Evolutionary conservation across 2,113 vertebrate genomes (phyloP).

Genomic region (Channa argus): DNA sequence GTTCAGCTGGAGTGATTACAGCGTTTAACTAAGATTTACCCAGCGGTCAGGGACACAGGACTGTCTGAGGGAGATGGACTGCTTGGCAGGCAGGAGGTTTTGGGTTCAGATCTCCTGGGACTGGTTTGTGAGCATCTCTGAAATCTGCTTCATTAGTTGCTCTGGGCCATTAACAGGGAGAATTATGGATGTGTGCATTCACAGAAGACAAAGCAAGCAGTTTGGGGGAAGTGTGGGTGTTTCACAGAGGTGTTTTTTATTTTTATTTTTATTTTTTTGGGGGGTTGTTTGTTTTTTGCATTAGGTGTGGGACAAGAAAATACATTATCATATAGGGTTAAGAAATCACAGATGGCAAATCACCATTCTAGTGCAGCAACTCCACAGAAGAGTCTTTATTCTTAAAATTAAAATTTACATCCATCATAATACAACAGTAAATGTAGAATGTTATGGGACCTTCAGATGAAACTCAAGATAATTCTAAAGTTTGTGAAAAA

Average conservation of each 20-base stretch:
- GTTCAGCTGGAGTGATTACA: slow-evolving; percentile 70
- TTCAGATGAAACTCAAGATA: too few species aligned
- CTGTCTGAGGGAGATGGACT: slow-evolving; percentile 48
- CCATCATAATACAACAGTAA: background rate
- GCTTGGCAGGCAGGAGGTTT: slow-evolving; percentile 28
- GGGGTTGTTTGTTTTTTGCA: background rate
- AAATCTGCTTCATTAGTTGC: slow-evolving; percentile 50
- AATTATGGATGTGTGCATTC: slow-evolving; percentile 36
- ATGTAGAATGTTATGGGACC: too few species aligned
- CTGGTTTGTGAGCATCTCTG: background rate
- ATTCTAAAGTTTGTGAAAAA: too few species aligned
- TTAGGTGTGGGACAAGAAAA: slow-evolving; percentile 29
- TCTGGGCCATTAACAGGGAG: slow-evolving; percentile 36
- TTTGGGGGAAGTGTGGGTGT: background rate
- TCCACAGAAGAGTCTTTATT: background rate
- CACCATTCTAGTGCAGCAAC: slow-evolving; percentile 7
- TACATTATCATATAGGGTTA: slow-evolving; percentile 49
- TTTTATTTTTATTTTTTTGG: too few species aligned
- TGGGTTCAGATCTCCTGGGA: slow-evolving; percentile 52
- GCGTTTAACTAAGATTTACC: slow-evolving; percentile 66
- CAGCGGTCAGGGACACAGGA: slow-evolving; percentile 29
- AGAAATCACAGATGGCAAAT: slow-evolving; percentile 29
- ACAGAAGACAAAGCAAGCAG: background rate
- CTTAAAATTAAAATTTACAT: slow-evolving; percentile 4
- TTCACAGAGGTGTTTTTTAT: background rate